These are phyloP conservation scores for Lasioglossum morio DNA, from an alignment of 2,888 invertebrate genomes.

Conservation along the genomic window DNA sequence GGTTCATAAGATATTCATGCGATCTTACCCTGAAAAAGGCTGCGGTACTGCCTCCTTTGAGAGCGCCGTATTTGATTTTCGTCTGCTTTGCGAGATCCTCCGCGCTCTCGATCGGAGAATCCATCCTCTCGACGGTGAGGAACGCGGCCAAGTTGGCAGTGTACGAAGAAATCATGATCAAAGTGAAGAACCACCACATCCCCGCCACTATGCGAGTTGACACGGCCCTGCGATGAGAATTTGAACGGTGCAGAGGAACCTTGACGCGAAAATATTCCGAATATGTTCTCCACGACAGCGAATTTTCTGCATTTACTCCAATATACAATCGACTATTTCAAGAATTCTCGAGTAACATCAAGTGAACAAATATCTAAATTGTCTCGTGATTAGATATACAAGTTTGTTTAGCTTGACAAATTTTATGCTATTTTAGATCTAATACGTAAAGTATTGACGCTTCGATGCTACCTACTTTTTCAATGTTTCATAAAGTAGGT, in stretches of 20 bases:
- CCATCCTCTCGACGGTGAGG: conserved; percentile 95
- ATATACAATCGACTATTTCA: background rate
- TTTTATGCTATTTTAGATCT: background rate
- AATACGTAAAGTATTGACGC: background rate
- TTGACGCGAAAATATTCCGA: background rate
- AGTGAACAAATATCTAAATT: background rate
- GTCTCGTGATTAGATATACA: background rate
- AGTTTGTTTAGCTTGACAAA: background rate
- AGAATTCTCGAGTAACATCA: background rate
- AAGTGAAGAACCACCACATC: conserved; percentile 97
- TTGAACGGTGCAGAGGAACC: conserved; percentile 55
- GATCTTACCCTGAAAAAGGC: conserved; percentile 93
- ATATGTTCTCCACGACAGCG: background rate
- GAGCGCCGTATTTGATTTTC: conserved; percentile 98
- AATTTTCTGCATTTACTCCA: conserved; percentile 11
- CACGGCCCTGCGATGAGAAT: conserved; percentile 88
- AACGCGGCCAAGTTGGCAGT: conserved; percentile 98
- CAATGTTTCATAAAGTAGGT: background rate
- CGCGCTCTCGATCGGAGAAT: conserved; percentile 94
- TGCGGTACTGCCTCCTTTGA: conserved; percentile 94
- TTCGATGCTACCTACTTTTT: background rate
- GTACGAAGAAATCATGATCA: conserved; percentile 96
- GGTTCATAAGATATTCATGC: conserved; percentile 44
- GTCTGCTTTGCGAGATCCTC: conserved; percentile 97
- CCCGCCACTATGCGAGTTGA: conserved; percentile 95